Evolutionary conservation across 1,140 invertebrate genomes (phyloP), one percentile per base, ranked within the genome.

Genomic region (Aphelinus certus): DNA sequence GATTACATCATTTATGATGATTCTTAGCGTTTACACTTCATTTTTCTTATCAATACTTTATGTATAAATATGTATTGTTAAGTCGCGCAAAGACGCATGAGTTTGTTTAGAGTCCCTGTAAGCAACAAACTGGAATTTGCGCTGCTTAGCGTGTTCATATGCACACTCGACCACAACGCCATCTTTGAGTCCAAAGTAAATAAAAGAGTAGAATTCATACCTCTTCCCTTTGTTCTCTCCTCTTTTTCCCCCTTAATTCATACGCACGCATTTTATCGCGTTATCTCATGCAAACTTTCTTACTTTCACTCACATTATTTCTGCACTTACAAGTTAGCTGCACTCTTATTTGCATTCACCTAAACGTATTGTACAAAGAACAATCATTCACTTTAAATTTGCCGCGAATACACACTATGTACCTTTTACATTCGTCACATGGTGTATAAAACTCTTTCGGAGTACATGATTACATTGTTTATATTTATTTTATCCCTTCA

Each of bases 351-450:
- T 86, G 62, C 83, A 84, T 85, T 87, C 85, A 87, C 77, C 83
- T 88, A 88, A 82, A 81, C 84, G 82, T 88, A 88, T 88, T 87
- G 84, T 88, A 88, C 87, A 88, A 88, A 87, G 87, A 86, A 83
- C 85, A 87, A 87, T 79, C 83, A 85, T 85, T 87, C 83, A 53
- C 9, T 53, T 53, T 53, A 9, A 4, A 63, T 63, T 71, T 65
- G 71, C 64, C 71, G 75, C 78, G 77, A 77, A 78, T 80, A 81
- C 80, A 83, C 82, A 81, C 81, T 85, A 84, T 84, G 77, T 84
- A 83, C 76, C 85, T 83, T 81, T 82, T 86, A 87, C 84, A 86
- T 86, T 87, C 83, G 85, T 85, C 86, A 88, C 86, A 86, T 85
- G 75, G 82, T 87, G 86, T 88, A 88, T 87, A 87, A 88, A 88